Conservation (phyloP, 2,888 invertebrate genomes). For the Microdon myrmicae region DNA sequence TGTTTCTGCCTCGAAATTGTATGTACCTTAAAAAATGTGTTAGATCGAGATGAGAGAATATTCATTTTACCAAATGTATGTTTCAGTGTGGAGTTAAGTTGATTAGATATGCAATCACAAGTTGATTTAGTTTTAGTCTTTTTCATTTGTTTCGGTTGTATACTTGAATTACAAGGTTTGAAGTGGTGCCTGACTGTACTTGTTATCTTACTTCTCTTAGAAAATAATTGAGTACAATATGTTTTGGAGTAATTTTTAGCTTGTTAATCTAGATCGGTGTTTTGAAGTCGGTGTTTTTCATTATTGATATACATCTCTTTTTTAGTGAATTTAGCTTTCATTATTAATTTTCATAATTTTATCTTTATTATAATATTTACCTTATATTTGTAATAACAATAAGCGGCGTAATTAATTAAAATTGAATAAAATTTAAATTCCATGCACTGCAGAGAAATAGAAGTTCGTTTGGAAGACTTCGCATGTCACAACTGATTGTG, state of each 20-base stretch:
- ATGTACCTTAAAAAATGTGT: too few relatives aligned
- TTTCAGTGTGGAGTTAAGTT: conserved; percentile 17
- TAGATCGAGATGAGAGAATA: conserved; percentile 7
- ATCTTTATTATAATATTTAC: too few relatives aligned
- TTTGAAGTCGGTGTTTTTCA: neutral
- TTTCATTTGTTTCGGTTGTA: too few relatives aligned
- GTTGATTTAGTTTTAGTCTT: conserved; percentile 2
- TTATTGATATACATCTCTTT: conserved; percentile 14
- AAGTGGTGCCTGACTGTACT: conserved; percentile 40
- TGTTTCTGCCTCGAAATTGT: conserved; percentile 15
- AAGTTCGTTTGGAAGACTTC: too few relatives aligned
- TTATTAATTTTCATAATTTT: too few relatives aligned
- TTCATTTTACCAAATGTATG: too few relatives aligned
- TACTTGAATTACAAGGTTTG: conserved; percentile 26
- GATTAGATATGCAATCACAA: conserved; percentile 12
- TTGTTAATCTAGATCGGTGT: neutral
- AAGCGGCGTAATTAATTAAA: too few relatives aligned
- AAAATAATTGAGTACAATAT: conserved; percentile 3
- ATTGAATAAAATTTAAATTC: too few relatives aligned
- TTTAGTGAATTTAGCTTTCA: neutral
- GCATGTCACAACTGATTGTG: too few relatives aligned
- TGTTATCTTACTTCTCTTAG: conserved; percentile 2
- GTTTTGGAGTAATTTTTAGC: neutral
- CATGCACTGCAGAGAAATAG: too few relatives aligned
- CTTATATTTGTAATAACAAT: too few relatives aligned